Percentiles rank a stretch among this genome's conserved stretches.
Evolutionary conservation across 1,140 invertebrate genomes (phyloP).

Genomic region (Drosophila melanogaster): Release_6_plus_ISO1_MT NT_033779.5:7042001-7042500

Average conservation of each 20-base stretch:
- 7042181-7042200: constrained; percentile 3
- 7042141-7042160: too few relatives aligned
- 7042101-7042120: too few relatives aligned
- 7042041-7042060: too few relatives aligned
- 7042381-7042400: constrained; percentile 27
- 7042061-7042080: too few relatives aligned
- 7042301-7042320: constrained; percentile 26
- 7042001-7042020: background rate
- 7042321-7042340: constrained; percentile 9
- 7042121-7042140: too few relatives aligned
- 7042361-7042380: constrained; percentile 23
- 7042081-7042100: too few relatives aligned
- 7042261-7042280: constrained; percentile 4
- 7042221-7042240: constrained; percentile 12
- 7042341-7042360: constrained; percentile 15
- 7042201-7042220: constrained; percentile 27
- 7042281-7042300: background rate
- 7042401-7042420: constrained; percentile 20
- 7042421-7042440: constrained; percentile 30
- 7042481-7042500: constrained; percentile 22
- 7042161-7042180: background rate
- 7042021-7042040: background rate
- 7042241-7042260: constrained; percentile 2
- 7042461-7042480: constrained; percentile 31
- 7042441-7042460: constrained; percentile 33